Conservation (phyloP, 2,113 vertebrate genomes). For the Spea multiplicata region DNA sequence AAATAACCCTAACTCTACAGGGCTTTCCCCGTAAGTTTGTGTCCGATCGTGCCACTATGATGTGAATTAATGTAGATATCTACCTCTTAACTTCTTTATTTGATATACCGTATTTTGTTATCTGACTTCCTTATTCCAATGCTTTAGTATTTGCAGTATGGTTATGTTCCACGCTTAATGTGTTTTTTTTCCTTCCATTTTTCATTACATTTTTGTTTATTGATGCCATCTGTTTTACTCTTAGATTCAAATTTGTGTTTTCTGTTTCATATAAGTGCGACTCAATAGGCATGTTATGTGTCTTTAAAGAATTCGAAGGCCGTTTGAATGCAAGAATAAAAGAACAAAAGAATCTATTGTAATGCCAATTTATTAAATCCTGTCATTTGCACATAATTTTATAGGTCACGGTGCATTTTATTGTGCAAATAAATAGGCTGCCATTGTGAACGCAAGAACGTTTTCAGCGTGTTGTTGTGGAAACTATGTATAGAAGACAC, state of each 20-base stretch:
- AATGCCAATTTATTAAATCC: conserved; percentile 15
- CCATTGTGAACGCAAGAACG: neutral
- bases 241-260: neutral
- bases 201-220: neutral
- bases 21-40: too few species aligned
- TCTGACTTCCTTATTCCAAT: too few species aligned
- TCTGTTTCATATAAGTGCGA: neutral
- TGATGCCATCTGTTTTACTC: neutral
- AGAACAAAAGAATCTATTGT: conserved; percentile 13
- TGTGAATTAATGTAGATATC: too few species aligned
- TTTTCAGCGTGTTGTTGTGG: conserved; percentile 11
- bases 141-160: too few species aligned
- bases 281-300: neutral
- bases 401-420: conserved; percentile 12
- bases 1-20: too few species aligned
- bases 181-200: neutral
- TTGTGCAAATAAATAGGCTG: conserved; percentile 18
- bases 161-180: too few species aligned
- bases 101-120: too few species aligned
- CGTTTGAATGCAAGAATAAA: neutral
- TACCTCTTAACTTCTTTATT: too few species aligned
- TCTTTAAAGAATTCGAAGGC: neutral
- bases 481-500: neutral
- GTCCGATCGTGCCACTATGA: too few species aligned
- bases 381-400: conserved; percentile 12